phyloP scores from a whole-genome alignment of 2,797 vertebrate species.

The Cuculus canorus region DNA sequence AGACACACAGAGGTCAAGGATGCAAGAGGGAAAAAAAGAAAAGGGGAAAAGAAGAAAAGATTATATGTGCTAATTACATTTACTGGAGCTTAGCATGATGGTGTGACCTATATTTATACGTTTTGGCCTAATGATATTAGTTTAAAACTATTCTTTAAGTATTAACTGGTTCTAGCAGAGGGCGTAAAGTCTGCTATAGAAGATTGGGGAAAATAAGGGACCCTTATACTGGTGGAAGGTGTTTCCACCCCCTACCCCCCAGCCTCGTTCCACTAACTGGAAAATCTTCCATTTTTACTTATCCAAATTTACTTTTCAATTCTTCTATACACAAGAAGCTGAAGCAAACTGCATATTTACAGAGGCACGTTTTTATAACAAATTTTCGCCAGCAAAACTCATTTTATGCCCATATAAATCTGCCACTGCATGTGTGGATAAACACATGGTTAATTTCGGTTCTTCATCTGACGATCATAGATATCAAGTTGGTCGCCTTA shows the following conservation, averaged over 20 bases:
- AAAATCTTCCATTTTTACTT: background rate
- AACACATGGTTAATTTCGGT: background rate
- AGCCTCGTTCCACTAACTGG: background rate
- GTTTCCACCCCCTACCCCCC: too few relatives aligned
- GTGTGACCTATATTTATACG: constrained; percentile 36
- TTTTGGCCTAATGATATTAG: constrained; percentile 40
- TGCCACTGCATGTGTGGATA: background rate
- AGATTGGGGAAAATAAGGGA: background rate
- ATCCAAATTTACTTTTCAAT: background rate
- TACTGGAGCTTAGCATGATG: constrained; percentile 61
- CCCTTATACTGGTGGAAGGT: background rate
- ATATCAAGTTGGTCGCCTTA: background rate
- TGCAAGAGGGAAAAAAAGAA: constrained; percentile 21
- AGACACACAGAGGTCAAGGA: constrained; percentile 74
- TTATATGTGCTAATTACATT: constrained; percentile 68
- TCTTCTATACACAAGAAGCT: background rate
- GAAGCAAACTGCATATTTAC: background rate
- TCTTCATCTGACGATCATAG: background rate
- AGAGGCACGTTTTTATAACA: rapidly evolving
- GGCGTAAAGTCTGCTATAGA: background rate
- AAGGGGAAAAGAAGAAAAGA: constrained; percentile 41
- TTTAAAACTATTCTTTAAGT: constrained; percentile 53
- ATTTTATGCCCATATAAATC: background rate
- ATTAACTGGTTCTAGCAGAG: background rate
- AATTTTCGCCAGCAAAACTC: background rate